Base-by-base conservation (phyloP, 2,113 vertebrate genomes). In the Cyanistes caeruleus region DNA sequence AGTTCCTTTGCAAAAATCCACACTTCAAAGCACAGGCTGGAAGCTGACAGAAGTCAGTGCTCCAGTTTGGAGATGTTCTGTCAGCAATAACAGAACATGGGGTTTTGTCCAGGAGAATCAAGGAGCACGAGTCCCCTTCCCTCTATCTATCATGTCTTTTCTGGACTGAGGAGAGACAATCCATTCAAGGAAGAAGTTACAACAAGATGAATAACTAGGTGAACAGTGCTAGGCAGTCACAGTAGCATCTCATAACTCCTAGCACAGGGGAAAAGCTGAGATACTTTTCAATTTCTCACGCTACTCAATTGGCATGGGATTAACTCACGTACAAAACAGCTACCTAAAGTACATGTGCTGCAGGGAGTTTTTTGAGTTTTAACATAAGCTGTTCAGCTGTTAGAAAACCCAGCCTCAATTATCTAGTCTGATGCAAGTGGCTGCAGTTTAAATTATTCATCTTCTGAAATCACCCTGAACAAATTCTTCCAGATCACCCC, bases 401-500 rank as follows among this genome's bases (percentile, higher is more conserved):
- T 73, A 56, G 10, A 64, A 90, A 96, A 72, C 53, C 64, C 81
- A 27, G 49, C 16, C 74, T 70, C 77, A 68, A 82, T 91, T 84
- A 93, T 21, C 62, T 76, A 87, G 84, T 87, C 83, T 63, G 64
- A 95, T 84, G 83, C 72, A 89, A 81, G 68, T 8, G 52, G 33
- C 56, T 77, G 52, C 44, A 81, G 11, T 27, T 93, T 89, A 67
- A 94, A 81, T 91, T 84, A 93, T 91, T 92, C 39, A 95, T 83
- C 64, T 92, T 60, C 75, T 81, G 80, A 90, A 90, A 63, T 55
- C 89, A 89, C 52, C 77, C 89, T 68, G 72, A 90, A 90, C 44
- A 81, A 90, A 78, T 89, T 81, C 69, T 92, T 95, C 84, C 84
- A 92, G 56, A 90, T 67, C 73, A 78, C 63, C 94, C 93, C 69